A percentile compares a stretch with the other conserved stretches of the same genome.
These are phyloP conservation scores for Antheraea pernyi DNA, from an alignment of 1,140 invertebrate genomes.

Conservation along the genomic window DNA sequence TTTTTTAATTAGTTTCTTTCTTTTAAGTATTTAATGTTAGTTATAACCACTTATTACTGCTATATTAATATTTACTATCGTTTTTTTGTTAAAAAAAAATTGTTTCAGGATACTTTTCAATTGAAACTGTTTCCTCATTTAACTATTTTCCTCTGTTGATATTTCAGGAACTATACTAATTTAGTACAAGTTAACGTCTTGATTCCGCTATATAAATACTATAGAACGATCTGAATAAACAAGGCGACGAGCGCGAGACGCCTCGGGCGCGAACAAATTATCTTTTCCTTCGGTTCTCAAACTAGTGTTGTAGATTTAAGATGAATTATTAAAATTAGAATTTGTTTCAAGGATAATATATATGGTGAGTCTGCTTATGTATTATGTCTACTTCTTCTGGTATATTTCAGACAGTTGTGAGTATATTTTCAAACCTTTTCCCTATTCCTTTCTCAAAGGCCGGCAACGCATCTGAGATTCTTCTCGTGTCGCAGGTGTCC, in stretches of 20 bases:
- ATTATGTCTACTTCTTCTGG: too few species aligned
- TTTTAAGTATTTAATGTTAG: too few species aligned
- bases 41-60: too few species aligned
- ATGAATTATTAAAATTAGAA: constrained; percentile 47
- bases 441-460: too few species aligned
- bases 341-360: not conserved
- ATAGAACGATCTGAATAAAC: constrained; percentile 34
- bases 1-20: too few species aligned
- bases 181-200: constrained; percentile 46
- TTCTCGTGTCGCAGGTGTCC: too few species aligned
- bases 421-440: too few species aligned
- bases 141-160: constrained; percentile 17
- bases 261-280: constrained; percentile 55
- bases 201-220: constrained; percentile 62
- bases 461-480: too few species aligned
- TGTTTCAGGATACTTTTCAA: not conserved
- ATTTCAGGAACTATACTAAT: constrained; percentile 38
- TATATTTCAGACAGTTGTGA: too few species aligned
- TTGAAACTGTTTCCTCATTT: not conserved
- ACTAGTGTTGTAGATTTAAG: constrained; percentile 43
- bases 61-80: too few species aligned
- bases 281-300: constrained; percentile 37
- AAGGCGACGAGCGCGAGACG: constrained; percentile 22
- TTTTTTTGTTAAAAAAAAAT: too few species aligned
- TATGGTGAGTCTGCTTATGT: not conserved